Evolutionary conservation across 2,113 vertebrate species (phyloP).

Genomic region (Leptocoma aspasia): DNA sequence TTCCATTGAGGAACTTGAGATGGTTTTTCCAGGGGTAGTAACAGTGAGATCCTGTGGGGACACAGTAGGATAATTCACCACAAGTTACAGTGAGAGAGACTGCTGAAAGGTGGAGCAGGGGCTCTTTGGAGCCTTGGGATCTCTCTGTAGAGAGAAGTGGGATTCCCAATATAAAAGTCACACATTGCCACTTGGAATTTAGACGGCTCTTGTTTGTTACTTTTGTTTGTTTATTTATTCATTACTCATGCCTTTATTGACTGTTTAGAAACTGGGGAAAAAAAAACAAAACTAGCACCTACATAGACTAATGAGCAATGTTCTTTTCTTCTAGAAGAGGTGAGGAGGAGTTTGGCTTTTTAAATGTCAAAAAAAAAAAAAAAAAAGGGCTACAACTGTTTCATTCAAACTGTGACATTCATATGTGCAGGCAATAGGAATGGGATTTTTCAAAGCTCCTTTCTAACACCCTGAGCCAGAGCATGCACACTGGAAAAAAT

Average conservation of each 20-base stretch:
- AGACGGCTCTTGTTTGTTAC: neutral
- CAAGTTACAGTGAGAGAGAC: neutral
- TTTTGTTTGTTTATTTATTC: neutral
- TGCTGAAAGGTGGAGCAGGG: neutral
- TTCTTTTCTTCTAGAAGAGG: neutral
- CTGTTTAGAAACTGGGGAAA: neutral
- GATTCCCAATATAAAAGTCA: neutral
- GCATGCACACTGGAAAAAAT: neutral
- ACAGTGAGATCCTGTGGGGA: neutral
- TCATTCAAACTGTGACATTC: neutral
- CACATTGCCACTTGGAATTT: neutral
- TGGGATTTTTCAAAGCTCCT: neutral
- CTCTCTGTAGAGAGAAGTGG: neutral
- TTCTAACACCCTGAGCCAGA: neutral
- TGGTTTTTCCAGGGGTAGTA: neutral
- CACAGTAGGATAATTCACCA: neutral
- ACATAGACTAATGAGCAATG: neutral
- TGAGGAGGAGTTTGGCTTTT: neutral
- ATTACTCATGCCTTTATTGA: neutral
- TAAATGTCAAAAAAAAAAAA: neutral
- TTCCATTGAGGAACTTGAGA: neutral
- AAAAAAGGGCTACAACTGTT: neutral
- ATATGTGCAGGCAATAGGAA: neutral
- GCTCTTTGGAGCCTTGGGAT: neutral
- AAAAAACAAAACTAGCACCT: neutral